These are phyloP conservation scores for Ia io DNA, from an alignment of 2,113 vertebrate genomes.

Conservation along the genomic window DNA sequence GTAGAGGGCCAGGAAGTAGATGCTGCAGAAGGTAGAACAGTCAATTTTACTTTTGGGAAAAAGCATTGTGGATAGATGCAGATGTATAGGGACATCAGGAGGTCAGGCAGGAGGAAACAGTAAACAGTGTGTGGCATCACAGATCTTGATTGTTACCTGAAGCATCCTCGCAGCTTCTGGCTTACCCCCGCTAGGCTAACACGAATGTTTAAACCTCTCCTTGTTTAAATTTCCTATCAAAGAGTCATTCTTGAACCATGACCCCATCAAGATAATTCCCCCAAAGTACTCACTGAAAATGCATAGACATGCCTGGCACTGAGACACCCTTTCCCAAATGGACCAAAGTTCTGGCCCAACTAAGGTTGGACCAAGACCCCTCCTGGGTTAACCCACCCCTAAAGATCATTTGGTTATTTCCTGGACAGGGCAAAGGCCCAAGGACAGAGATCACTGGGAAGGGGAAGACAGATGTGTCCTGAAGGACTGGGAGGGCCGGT, in stretches of 20 bases:
- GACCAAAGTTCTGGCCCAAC: neutral
- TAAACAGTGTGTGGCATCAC: neutral
- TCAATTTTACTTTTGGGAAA: neutral
- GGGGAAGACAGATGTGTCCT: too few relatives aligned
- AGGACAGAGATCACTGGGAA: neutral
- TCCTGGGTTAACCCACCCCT: neutral
- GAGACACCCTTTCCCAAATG: neutral
- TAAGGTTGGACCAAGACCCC: neutral
- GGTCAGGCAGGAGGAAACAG: neutral
- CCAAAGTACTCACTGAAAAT: neutral
- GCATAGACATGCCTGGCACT: neutral
- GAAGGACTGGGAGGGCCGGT: neutral
- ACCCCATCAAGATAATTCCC: neutral
- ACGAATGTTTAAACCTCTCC: neutral
- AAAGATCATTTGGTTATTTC: neutral
- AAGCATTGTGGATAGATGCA: neutral
- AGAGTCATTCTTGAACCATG: neutral
- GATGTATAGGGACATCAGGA: neutral
- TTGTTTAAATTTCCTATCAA: neutral
- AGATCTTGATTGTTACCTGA: neutral
- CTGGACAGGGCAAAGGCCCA: neutral
- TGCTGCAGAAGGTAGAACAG: neutral
- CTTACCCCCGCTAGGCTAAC: neutral
- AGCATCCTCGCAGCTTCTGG: neutral
- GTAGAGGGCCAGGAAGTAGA: neutral